Base-by-base conservation (phyloP, 2,888 invertebrate species). In the Hybos culiciformis region DNA sequence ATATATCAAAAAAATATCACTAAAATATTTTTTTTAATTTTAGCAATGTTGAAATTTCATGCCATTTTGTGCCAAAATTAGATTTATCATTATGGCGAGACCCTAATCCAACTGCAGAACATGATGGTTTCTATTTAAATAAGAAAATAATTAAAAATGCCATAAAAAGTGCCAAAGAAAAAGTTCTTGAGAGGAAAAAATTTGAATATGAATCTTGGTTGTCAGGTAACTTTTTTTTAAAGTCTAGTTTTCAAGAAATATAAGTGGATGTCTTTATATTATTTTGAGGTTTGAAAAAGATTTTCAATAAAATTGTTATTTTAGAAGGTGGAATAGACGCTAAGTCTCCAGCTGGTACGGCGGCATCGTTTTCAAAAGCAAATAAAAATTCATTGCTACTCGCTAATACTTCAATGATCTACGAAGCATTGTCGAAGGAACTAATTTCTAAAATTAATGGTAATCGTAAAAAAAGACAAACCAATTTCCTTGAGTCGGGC, bases 311-410 rank as follows among this genome's bases (percentile, higher is more conserved):
- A 8, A 24, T 33, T 38, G 20, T 3, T 20, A 9, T 62, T 61
- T 8, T 53, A 82, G 84, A 76, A 59, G 81, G 82, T 48, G 83
- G 83, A 52, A 83, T 84, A 0, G 88, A 88, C 59, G 85, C 90
- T 0, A 84, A 83, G 55, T 87, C 88, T 0, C 80, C 90, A 1
- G 77, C 80, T 12, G 90, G 91, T 4, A 86, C 82, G 0, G 88
- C 88, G 1, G 90, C 88, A 1, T 87, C 88, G 0, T 90, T 91
- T 66, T 87, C 86, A 44, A 88, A 90, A 57, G 88, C 91, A 19
- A 91, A 85, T 62, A 76, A 77, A 58, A 82, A 84, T 55, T 87
- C 92, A 1, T 63, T 91, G 8, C 73, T 81, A 46, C 66, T 90
- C 20, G 87, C 90, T 9, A 92, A 92, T 56, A 81, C 84, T 0